phyloP scores from a whole-genome alignment of 2,888 invertebrate genomes.

The Chrysodeixis includens region DNA sequence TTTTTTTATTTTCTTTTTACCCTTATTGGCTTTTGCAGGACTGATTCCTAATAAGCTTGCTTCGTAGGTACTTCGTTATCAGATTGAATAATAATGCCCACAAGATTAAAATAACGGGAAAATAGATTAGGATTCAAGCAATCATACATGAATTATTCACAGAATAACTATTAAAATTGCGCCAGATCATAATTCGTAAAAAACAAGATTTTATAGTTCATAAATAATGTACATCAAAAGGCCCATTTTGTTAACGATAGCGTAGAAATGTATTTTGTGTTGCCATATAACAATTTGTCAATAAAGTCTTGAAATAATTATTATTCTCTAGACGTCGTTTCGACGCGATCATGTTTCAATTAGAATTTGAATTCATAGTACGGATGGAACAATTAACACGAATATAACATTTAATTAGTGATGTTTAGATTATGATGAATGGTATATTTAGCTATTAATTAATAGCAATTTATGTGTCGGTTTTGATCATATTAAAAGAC shows the following conservation, averaged over 20 bases:
- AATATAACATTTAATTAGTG: neutral
- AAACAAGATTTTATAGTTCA: slow-evolving; percentile 50
- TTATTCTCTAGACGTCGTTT: neutral
- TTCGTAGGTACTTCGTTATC: too few species aligned
- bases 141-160: slow-evolving; percentile 42
- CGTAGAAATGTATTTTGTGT: slow-evolving; percentile 28
- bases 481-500: too few species aligned
- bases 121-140: slow-evolving; percentile 5
- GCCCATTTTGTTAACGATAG: slow-evolving; percentile 29
- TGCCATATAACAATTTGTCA: slow-evolving; percentile 25
- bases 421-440: neutral
- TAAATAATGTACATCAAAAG: slow-evolving; percentile 57
- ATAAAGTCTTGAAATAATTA: neutral
- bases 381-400: neutral
- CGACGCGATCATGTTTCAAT: neutral
- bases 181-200: slow-evolving; percentile 49
- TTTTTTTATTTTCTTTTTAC: too few species aligned
- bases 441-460: neutral
- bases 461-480: neutral
- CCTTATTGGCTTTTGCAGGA: too few species aligned
- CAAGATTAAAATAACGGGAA: neutral
- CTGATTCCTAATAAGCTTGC: too few species aligned
- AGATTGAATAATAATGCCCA: neutral
- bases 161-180: slow-evolving; percentile 39
- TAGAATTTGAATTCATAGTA: neutral